Evolutionary conservation across 2,113 vertebrate genomes (phyloP), one percentile per base, ranked within the genome.

Genomic region (Triplophysa tibetana): DNA sequence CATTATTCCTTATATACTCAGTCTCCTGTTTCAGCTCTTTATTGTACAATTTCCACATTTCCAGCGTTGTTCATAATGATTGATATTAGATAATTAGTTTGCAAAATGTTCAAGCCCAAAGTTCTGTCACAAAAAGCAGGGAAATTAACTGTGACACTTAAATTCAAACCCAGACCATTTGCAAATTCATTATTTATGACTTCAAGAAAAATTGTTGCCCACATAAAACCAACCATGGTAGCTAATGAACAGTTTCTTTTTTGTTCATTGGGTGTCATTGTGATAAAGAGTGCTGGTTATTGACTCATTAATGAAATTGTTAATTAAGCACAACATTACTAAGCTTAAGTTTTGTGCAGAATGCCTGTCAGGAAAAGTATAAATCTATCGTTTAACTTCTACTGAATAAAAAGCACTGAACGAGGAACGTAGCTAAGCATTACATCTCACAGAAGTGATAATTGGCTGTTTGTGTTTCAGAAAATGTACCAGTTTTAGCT

Each of bases 391-490:
- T 65, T 77, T 77, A 64, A 65, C 75, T 65, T 65, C 62, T 38
- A 24, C 43, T 76, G 64, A 76, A 66, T 48, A 33, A 13, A 54
- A 65, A 17, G 26, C 62, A 77, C 21, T 65, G 61, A 26, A 52
- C 38, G 43, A 65, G 45, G 75, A 64, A 77, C 62, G 19, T 58
- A 58, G 54, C 54, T 58, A 58, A n/a, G 54, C 54, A 66, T 64
- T 77, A 65, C 61, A 63, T 76, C 60, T 76, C 74, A 76, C 45
- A 63, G 74, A 76, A 66, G 45, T 77, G 62, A 45, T 77, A 77
- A 77, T 77, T 77, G 75, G 62, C 75, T 77, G 62, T 54, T 77
- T 65, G 75, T 52, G 62, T 77, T 43, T 77, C 75, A 65, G 61
- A 65, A 52, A 65, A 65, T 14, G n/a, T 33, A 10, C 17, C 41